Evolutionary conservation across 2,888 invertebrate genomes (phyloP), one percentile per base, ranked within the genome.

Genomic region (Melinopterus prodromus): DNA sequence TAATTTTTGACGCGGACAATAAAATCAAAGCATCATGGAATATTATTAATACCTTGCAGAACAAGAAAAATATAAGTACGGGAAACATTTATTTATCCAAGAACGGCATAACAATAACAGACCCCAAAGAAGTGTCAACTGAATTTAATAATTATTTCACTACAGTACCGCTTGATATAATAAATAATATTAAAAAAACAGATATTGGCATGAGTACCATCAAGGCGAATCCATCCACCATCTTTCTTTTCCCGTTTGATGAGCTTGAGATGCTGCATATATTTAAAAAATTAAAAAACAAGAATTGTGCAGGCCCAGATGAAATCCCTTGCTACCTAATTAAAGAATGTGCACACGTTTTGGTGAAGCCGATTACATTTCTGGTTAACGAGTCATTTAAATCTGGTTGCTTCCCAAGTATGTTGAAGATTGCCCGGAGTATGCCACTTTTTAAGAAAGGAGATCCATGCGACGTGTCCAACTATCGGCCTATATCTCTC

Each of bases 401-500:
- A 72, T 35, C 72, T 16, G 72, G 16, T 6, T 26, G 26, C 6
- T 72, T 72, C 16, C 16, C 16, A 16, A 72, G 36, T 36, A 15
- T 14, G 26, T 16, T 72, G 6, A 72, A 72, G 72, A 15, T 36
- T 6, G 72, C 72, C 5, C 16, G 16, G 9, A 26, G 9, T 12
- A n/a, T 16, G n/a, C 71, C 71, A 9, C 6, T 72, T 15, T 36
- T 35, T 16, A 72, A 72, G 16, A 72, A 72, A 16, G 72, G 72
- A 15, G 36, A 36, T 72, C 26, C 15, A 14, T 15, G 26, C 6
- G 36, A 72, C 14, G 26, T 72, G 16, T 35, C 72, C 14, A 72
- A 72, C 16, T 72, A 72, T n/a, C 72, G 72, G 26, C 72, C 16
- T 15, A 72, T 72, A 72, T 72, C 72, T 72, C 16, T 72, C 15